phyloP scores from a whole-genome alignment of 2,113 vertebrate genomes.

The Labeo rohita region DNA sequence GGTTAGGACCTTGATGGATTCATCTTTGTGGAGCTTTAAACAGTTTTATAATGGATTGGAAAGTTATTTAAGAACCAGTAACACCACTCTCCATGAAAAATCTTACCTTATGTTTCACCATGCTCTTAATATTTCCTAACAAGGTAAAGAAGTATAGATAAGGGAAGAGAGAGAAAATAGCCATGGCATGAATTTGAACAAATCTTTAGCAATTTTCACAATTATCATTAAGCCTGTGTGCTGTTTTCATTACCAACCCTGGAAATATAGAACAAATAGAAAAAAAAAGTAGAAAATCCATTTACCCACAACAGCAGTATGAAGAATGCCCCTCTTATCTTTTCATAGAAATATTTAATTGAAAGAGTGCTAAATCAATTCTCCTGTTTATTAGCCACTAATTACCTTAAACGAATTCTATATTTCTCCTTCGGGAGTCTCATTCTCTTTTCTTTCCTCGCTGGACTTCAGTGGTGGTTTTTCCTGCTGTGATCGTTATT shows the following conservation, averaged over 20 bases:
- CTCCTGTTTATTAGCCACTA: conserved; percentile 34
- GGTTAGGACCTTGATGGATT: background rate
- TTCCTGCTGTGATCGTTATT: conserved; percentile 19
- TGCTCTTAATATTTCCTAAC: background rate
- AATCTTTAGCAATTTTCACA: conserved; percentile 23
- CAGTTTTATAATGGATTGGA: background rate
- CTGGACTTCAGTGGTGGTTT: conserved; percentile 13
- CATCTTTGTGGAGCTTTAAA: background rate
- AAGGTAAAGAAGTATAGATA: background rate
- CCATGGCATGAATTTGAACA: background rate
- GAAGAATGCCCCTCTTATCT: conserved; percentile 38
- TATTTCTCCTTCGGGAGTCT: background rate
- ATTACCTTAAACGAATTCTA: background rate
- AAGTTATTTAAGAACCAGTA: conserved; percentile 24
- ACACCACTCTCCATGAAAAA: conserved; percentile 13
- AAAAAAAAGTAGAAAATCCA: conserved; percentile 18
- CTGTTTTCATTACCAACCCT: conserved; percentile 6
- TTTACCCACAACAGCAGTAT: conserved; percentile 27
- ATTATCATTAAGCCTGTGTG: conserved; percentile 25
- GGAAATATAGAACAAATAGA: conserved; percentile 1
- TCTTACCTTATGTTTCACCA: background rate
- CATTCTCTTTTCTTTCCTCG: background rate
- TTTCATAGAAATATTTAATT: conserved; percentile 28
- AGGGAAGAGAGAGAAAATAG: conserved; percentile 6
- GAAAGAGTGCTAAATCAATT: conserved; percentile 20